phyloP scores from a whole-genome alignment of 2,113 vertebrate genomes.

The Psammodynastes pulverulentus region DNA sequence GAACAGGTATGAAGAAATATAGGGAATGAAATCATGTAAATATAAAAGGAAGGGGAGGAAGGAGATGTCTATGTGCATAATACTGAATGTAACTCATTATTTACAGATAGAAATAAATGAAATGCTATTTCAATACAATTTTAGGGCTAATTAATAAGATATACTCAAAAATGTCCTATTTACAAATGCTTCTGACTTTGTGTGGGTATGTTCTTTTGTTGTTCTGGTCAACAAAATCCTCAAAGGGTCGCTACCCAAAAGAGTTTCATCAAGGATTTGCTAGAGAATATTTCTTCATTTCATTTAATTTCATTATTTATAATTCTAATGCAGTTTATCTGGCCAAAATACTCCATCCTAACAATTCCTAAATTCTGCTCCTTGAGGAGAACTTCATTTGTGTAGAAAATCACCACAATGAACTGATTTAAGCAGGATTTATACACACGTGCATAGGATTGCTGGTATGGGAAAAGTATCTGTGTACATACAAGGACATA shows the following conservation, averaged over 20 bases:
- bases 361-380: not conserved
- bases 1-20: not conserved
- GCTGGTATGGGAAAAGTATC: not conserved
- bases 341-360: not conserved
- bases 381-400: not conserved
- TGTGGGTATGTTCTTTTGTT: not conserved
- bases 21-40: not conserved
- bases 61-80: not conserved
- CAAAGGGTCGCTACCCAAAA: not conserved
- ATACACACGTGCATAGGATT: not conserved
- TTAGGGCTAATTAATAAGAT: not conserved
- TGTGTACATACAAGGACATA: not conserved
- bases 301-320: not conserved
- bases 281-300: not conserved
- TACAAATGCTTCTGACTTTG: not conserved
- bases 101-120: not conserved
- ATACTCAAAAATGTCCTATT: not conserved
- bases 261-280: not conserved
- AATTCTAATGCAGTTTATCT: not conserved
- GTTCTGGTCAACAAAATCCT: not conserved
- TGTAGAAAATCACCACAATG: not conserved
- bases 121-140: not conserved
- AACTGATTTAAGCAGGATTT: not conserved
- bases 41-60: not conserved
- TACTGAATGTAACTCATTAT: not conserved